Evolutionary conservation across 2,888 invertebrate species (phyloP).

Genomic region (Shargacucullia verbasci): DNA sequence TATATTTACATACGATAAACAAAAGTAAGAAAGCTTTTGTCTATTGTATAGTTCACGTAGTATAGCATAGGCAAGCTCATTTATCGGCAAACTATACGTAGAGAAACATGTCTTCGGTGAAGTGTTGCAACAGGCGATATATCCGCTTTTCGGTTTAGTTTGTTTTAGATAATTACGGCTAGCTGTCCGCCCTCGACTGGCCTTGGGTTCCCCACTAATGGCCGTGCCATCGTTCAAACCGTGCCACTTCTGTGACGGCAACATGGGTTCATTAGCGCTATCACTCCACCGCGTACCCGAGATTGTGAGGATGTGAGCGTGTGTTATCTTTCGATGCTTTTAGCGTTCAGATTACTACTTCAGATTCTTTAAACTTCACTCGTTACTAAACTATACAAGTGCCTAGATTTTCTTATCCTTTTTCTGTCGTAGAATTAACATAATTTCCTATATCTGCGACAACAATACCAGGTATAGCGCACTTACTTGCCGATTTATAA

Average conservation of each 20-base stretch:
- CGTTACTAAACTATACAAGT: conserved; percentile 62
- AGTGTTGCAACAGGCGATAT: conserved; percentile 59
- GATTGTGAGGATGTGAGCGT: conserved; percentile 75
- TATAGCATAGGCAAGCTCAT: conserved; percentile 29
- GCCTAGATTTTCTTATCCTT: conserved; percentile 68
- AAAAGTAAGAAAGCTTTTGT: conserved; percentile 4
- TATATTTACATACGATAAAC: not conserved
- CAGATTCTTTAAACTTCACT: conserved; percentile 65
- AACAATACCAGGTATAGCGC: conserved; percentile 11
- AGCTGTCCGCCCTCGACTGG: conserved; percentile 78
- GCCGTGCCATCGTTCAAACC: conserved; percentile 77
- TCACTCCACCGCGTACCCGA: conserved; percentile 71
- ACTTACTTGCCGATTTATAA: conserved; percentile 17
- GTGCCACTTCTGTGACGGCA: conserved; percentile 81
- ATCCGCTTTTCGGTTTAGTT: conserved; percentile 69
- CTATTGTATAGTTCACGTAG: conserved; percentile 2
- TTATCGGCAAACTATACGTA: conserved; percentile 44
- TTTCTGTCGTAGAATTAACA: conserved; percentile 51
- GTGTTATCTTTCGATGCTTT: conserved; percentile 83
- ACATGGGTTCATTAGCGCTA: conserved; percentile 87
- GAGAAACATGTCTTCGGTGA: conserved; percentile 44
- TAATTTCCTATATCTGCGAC: conserved; percentile 30
- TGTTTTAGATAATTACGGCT: conserved; percentile 81
- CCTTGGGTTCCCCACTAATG: conserved; percentile 79
- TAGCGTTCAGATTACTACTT: conserved; percentile 78